phyloP scores from a whole-genome alignment of 2,888 invertebrate genomes.

The Danaus chrysippus region DNA sequence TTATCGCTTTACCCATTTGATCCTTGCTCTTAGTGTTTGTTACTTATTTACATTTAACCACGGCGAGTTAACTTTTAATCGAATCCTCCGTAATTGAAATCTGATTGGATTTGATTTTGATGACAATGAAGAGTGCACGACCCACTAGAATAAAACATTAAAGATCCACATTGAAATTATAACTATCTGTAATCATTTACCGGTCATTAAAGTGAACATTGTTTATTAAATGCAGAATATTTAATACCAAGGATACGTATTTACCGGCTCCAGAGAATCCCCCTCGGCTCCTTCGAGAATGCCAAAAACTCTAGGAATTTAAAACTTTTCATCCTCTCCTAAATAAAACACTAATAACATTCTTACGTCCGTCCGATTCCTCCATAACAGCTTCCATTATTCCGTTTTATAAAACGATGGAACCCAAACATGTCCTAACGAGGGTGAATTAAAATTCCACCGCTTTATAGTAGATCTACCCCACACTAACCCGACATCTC shows the following conservation, averaged over 20 bases:
- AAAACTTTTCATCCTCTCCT: conserved; percentile 13
- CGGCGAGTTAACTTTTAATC: conserved; percentile 27
- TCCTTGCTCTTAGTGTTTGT: conserved; percentile 35
- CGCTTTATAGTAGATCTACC: conserved; percentile 26
- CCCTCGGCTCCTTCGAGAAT: background rate
- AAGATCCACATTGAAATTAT: no score
- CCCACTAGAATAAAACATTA: background rate
- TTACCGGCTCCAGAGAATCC: background rate
- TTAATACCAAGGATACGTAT: background rate
- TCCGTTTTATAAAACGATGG: conserved; percentile 28
- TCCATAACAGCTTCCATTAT: conserved; percentile 23
- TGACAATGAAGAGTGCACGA: background rate
- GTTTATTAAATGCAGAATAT: background rate
- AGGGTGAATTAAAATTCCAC: conserved; percentile 33
- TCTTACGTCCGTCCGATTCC: conserved; percentile 29
- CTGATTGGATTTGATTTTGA: conserved; percentile 16
- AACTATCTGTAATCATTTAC: no score
- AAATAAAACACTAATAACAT: conserved; percentile 31
- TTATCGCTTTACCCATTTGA: conserved; percentile 39
- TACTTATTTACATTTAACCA: conserved; percentile 33
- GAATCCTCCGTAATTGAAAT: conserved; percentile 27
- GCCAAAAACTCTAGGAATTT: conserved; percentile 6
- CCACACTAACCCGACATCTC: background rate
- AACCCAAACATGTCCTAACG: conserved; percentile 31
- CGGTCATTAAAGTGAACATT: background rate